Evolutionary conservation across 64 coral and sea anemone species (phyloP), one percentile per base, ranked within the genome.

Genomic region (Montipora sp.): DNA sequence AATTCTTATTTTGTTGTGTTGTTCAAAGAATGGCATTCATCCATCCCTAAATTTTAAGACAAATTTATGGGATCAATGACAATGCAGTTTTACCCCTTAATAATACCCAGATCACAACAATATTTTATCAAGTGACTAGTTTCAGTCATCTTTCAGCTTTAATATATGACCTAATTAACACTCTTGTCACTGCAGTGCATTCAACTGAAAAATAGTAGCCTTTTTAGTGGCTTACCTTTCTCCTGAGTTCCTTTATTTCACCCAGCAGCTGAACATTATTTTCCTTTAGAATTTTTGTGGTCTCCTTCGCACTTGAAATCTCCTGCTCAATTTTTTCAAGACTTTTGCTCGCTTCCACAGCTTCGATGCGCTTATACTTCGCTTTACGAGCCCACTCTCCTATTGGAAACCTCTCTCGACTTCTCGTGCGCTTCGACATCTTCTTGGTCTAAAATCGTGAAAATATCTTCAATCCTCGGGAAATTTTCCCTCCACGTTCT

Each of bases 401-500:
- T 87, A 87, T 87, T 70, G 84, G 84, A 87, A 87, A 87, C 84
- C 70, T 16, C 63, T 87, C 84, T 87, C 70, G 68, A 55, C 84
- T 51, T 87, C 48, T 87, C 5, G 68, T 73, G 65, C 84, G 47
- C 84, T 75, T 87, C 47, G 13, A 47, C 68, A 87, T 87, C 7
- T 11, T 83, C 55, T 57, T 74, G 84, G 46, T 87, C 19, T 87
- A 87, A 87, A 87, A 73, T 87, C 36, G 11, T 87, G 6, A 74
- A 87, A 87, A 87, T 51, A 3, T 10, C 8, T 48, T 72, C 70
- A 87, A 73, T 74, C 44, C 63, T 74, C 0, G 63, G 71, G 44
- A 87, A 87, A 74, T 51, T 87, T 74, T 73, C 12, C 27, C 19
- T 21, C 1, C 0, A 74, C 46, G 68, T 75, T 7, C 84, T 74